Evolutionary conservation across 2,888 invertebrate genomes (phyloP).

Genomic region (Bembecia ichneumoniformis): DNA sequence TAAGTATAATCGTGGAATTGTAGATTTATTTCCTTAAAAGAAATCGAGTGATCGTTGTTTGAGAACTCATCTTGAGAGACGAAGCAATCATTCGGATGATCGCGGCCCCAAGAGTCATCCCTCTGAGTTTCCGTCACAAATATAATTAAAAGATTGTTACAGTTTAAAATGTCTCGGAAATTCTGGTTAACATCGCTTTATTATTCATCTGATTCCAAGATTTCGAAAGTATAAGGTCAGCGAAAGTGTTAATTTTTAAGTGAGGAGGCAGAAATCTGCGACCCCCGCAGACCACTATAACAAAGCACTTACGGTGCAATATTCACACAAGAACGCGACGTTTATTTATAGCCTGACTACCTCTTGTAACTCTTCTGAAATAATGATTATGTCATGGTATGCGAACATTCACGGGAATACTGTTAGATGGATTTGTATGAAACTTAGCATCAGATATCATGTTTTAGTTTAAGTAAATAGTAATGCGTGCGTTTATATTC

Average conservation of each 20-base stretch:
- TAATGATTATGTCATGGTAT: no score
- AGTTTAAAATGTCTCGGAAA: constrained; percentile 29
- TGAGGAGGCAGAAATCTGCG: constrained; percentile 38
- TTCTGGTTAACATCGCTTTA: constrained; percentile 27
- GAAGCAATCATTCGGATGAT: no score
- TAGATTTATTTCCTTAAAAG: no score
- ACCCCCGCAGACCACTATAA: constrained; percentile 16
- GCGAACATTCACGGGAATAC: no score
- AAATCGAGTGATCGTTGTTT: no score
- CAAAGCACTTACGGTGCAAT: constrained; percentile 15
- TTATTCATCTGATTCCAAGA: constrained; percentile 46
- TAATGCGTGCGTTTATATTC: no score
- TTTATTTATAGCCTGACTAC: not conserved
- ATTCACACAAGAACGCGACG: constrained; percentile 1
- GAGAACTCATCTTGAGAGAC: no score
- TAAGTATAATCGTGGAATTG: no score
- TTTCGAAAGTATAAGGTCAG: constrained; percentile 29
- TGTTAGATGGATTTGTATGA: no score
- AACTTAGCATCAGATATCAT: no score
- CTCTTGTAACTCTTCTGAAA: no score
- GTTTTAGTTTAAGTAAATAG: no score
- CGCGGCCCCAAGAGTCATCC: constrained; percentile 2
- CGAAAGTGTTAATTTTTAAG: constrained; percentile 59
- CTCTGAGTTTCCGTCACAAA: constrained; percentile 13
- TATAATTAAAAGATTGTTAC: constrained; percentile 42